Base-by-base conservation (phyloP, 2,113 vertebrate species). In the Halichoerus grypus region DNA sequence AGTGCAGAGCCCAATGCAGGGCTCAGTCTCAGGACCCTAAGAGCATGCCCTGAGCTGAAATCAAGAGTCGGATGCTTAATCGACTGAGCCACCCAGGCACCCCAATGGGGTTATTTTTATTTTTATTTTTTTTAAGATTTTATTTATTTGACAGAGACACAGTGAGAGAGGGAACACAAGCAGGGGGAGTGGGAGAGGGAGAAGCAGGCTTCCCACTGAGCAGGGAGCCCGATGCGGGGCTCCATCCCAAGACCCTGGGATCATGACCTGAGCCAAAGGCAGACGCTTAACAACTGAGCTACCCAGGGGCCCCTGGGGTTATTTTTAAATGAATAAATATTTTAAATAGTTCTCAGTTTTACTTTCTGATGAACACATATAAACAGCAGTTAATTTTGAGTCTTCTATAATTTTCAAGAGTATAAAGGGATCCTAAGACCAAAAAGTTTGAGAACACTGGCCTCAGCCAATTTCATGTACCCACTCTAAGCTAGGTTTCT, bases 321-420 rank as follows among this genome's bases (percentile, higher is more conserved):
- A 51, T 53, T 79, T 79, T 79, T 33, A 53, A 33, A 33, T 69
- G 19, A 81, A 71, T 85, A 61, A 22, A 65, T 88, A 88, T 86
- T 82, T 91, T 77, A 96, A 86, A 85, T 8, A 69, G 31, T 90
- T 90, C 18, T 95, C 28, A 81, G 10, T 86, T 96, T 96, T 88
- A 87, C 24, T 88, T 72, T 94, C 39, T 87, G 55, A 39, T 74
- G 91, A 51, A 69, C 49, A 69, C 5, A 82, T 61, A 82, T 15
- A 90, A 86, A 90, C 36, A 77, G 22, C 53, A 80, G 7, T 21
- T 83, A 33, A 69, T 83, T 84, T 81, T 63, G n/a, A 39, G 39
- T 69, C 31, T 72, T n/a, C 4, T 92, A 15, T 61, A 92, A 80
- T 59, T 65, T 96, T 96, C 69, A 91, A 80, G 9, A 51, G 7